Evolutionary conservation across 2,797 vertebrate species (phyloP).

Genomic region (Sebastes alutus): DNA sequence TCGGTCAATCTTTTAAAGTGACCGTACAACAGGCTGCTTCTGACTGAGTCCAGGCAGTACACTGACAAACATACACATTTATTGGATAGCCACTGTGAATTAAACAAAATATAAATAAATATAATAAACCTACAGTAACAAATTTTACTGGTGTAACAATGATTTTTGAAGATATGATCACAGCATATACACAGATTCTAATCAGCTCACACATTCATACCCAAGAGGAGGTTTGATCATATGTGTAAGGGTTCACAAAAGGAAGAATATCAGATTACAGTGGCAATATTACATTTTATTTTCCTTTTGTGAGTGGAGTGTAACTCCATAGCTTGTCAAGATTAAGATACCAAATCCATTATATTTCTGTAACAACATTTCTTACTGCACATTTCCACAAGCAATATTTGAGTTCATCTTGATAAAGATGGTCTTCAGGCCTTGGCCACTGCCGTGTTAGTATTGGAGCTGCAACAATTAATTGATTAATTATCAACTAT

Average conservation of each 20-base stretch:
- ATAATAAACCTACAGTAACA: neutral
- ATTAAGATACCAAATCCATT: neutral
- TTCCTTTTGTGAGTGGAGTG: neutral
- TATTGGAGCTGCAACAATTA: too few species aligned
- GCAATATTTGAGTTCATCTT: neutral
- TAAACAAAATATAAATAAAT: neutral
- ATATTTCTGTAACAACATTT: neutral
- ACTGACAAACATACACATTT: neutral
- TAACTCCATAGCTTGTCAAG: too few species aligned
- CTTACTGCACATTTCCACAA: neutral
- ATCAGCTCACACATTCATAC: rapidly evolving
- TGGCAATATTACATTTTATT: rapidly evolving
- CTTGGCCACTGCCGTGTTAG: too few species aligned
- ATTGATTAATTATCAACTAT: rapidly evolving
- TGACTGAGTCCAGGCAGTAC: neutral
- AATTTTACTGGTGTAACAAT: neutral
- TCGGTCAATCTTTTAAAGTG: slow-evolving; percentile 77
- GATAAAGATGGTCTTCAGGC: too few species aligned
- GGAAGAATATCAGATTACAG: neutral
- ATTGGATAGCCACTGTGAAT: neutral
- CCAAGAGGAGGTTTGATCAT: neutral
- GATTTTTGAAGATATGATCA: neutral
- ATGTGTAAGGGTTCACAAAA: neutral
- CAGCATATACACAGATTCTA: neutral
- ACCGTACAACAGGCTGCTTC: slow-evolving; percentile 37